These are phyloP conservation scores for Erebia palarica DNA, from an alignment of 2,888 invertebrate genomes.

Conservation along the genomic window DNA sequence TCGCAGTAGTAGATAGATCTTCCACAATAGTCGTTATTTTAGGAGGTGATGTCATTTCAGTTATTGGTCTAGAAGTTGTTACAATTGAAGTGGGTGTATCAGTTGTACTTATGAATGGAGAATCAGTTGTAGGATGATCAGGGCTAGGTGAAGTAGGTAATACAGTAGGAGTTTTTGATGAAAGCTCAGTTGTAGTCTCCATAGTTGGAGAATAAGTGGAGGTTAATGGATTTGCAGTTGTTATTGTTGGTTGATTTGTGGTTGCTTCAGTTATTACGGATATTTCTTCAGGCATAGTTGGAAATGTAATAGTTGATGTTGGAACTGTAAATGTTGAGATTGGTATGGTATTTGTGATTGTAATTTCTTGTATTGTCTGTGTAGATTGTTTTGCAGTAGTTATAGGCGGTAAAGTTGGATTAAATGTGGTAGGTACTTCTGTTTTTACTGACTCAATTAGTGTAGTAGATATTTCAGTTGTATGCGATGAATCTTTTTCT, in stretches of 20 bases:
- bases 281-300: background rate
- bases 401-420: background rate
- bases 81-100: background rate
- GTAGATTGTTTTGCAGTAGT: background rate
- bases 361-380: background rate
- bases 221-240: background rate
- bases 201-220: constrained; percentile 6
- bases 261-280: background rate
- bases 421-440: background rate
- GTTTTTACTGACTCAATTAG: background rate
- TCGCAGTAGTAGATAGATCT: background rate
- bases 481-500: background rate
- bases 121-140: background rate
- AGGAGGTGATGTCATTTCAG: background rate
- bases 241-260: background rate
- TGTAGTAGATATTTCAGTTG: background rate
- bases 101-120: background rate
- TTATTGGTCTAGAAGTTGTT: background rate
- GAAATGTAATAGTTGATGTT: background rate
- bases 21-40: background rate
- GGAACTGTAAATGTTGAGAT: background rate
- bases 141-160: too few species aligned
- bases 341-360: background rate
- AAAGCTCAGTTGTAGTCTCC: background rate
- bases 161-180: too few species aligned